Percentiles rank a stretch among this genome's conserved stretches.
Conservation (phyloP, 2,888 invertebrate genomes). For the Cyaniris semiargus region DNA sequence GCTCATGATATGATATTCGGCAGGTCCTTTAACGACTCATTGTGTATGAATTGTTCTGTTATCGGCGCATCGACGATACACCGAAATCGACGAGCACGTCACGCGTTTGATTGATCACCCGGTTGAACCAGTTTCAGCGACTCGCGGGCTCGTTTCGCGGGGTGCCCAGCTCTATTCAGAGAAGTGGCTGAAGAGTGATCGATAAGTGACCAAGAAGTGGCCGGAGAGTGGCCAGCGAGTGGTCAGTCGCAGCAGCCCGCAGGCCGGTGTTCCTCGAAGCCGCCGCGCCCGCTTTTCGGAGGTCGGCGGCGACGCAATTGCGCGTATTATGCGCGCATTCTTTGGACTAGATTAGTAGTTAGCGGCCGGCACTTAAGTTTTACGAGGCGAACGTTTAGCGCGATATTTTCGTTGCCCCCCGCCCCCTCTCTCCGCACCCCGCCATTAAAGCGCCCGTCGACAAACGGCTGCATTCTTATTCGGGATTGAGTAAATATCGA, state of each 20-base stretch:
- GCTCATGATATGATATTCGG: not conserved
- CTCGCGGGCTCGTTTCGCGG: conserved; percentile 25
- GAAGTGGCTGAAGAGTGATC: not conserved
- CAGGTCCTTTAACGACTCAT: conserved; percentile 5
- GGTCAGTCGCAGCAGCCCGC: not conserved
- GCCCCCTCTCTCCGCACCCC: not conserved
- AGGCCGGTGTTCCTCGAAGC: not conserved
- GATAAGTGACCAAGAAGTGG: not conserved
- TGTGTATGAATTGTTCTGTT: conserved; percentile 18
- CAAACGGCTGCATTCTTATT: conserved; percentile 15
- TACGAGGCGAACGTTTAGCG: conserved; percentile 15
- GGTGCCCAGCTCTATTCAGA: not conserved
- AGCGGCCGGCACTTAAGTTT: conserved; percentile 18
- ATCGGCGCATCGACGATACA: not conserved
- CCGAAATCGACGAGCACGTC: not conserved
- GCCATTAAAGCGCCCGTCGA: not conserved
- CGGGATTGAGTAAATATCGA: conserved; percentile 11
- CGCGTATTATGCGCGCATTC: conserved; percentile 21
- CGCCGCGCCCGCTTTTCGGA: conserved; percentile 34
- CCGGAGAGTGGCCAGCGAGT: not conserved
- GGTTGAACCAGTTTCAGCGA: conserved; percentile 29
- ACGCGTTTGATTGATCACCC: conserved; percentile 7
- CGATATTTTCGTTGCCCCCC: not conserved
- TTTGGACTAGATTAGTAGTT: not conserved
- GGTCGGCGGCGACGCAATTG: conserved; percentile 27